Evolutionary conservation across 2,113 vertebrate genomes (phyloP).

Genomic region (Nibea coibor): DNA sequence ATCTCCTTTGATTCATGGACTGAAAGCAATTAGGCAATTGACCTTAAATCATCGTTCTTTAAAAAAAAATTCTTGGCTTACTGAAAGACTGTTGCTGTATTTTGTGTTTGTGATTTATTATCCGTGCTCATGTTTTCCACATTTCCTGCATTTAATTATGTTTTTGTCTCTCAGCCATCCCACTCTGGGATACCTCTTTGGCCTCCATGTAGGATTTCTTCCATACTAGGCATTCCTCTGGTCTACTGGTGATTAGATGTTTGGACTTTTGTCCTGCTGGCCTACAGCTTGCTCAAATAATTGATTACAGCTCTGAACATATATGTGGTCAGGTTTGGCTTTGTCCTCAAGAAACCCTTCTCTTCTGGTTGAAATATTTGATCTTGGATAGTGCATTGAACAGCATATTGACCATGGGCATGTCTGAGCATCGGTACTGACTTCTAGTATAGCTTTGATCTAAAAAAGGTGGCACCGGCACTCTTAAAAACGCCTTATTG

Average conservation of each 20-base stretch:
- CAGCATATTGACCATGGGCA: constrained; percentile 11
- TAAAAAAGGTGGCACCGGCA: constrained; percentile 14
- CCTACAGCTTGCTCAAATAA: neutral
- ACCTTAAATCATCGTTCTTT: constrained; percentile 4
- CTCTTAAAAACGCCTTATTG: constrained; percentile 26
- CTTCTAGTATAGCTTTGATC: constrained; percentile 31
- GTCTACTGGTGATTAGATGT: constrained; percentile 14
- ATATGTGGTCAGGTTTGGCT: no score
- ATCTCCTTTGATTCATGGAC: neutral
- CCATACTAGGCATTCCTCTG: constrained; percentile 25
- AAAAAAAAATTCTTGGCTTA: neutral
- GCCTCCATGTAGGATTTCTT: neutral
- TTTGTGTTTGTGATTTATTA: constrained; percentile 48
- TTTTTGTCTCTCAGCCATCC: constrained; percentile 34
- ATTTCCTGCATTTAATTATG: constrained; percentile 41
- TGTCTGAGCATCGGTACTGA: neutral
- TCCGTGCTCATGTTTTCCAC: constrained; percentile 26
- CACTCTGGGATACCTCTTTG: constrained; percentile 26
- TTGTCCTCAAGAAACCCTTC: neutral
- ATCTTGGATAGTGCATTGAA: neutral
- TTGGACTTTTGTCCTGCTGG: neutral
- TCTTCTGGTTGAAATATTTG: neutral
- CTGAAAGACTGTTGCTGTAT: constrained; percentile 19
- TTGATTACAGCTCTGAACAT: neutral
- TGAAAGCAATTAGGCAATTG: neutral